Percentiles rank a stretch among this genome's conserved stretches.
These are phyloP conservation scores for Bursaphelenchus mucronatus DNA, from an alignment of 1,140 invertebrate species.

Conservation along the genomic window DNA sequence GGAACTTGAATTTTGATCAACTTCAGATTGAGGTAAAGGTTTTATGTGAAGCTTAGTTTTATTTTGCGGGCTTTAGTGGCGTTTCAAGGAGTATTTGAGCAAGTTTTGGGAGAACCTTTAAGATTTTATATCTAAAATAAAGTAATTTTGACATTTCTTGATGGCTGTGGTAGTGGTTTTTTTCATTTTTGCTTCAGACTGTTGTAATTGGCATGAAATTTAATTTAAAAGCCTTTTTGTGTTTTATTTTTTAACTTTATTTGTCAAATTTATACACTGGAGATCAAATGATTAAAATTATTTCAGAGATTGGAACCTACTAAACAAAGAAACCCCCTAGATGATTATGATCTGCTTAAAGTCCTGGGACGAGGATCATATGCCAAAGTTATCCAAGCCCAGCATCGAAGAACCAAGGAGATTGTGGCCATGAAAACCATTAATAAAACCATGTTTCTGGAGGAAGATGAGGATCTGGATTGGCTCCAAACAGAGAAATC, in stretches of 20 bases:
- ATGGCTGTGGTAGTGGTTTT: not conserved
- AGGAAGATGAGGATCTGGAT: slow-evolving; percentile 92
- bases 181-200: too few species aligned
- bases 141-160: not conserved
- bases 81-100: too few species aligned
- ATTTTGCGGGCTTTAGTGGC: too few species aligned
- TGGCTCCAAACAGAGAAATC: slow-evolving; percentile 99
- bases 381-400: slow-evolving; percentile 99
- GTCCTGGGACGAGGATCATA: slow-evolving; percentile 98
- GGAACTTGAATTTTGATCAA: not conserved
- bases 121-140: not conserved
- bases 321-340: slow-evolving; percentile 67
- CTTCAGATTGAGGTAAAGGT: too few species aligned
- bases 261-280: not conserved
- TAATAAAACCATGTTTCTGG: slow-evolving; percentile 94
- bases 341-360: slow-evolving; percentile 91
- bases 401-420: slow-evolving; percentile 75
- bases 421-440: slow-evolving; percentile 99
- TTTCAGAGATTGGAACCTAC: slow-evolving; percentile 58
- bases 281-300: not conserved
- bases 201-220: too few species aligned
- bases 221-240: too few species aligned
- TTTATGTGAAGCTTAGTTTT: too few species aligned
- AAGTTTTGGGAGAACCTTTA: too few species aligned
- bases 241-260: too few species aligned